A percentile compares a stretch with the other conserved stretches of the same genome.
Conservation (phyloP, 1,140 invertebrate species). For the Drosophila trapezifrons region DNA sequence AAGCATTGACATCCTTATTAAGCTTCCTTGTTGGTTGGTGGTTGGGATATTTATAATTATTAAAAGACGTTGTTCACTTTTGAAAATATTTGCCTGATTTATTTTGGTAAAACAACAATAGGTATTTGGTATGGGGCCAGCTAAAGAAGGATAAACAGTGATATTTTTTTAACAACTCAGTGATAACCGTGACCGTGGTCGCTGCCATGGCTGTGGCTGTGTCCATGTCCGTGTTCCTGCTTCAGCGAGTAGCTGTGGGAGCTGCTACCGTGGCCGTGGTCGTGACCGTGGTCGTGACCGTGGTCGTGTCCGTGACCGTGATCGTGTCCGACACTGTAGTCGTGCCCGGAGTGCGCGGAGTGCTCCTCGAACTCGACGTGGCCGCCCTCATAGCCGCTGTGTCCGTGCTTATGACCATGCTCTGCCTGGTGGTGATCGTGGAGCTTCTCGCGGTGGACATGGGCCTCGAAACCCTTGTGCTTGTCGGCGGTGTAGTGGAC, state of each 20-base stretch:
- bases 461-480: constrained; percentile 83
- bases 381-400: constrained; percentile 68
- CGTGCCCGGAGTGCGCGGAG: constrained; percentile 43
- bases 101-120: constrained; percentile 63
- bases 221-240: constrained; percentile 50
- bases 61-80: constrained; percentile 34
- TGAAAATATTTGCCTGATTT: constrained; percentile 67
- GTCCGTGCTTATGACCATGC: constrained; percentile 62
- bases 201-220: constrained; percentile 48
- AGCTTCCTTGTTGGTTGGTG: too few species aligned
- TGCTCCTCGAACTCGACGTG: constrained; percentile 67
- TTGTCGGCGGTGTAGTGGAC: constrained; percentile 84
- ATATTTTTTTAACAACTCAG: constrained; percentile 14
- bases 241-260: constrained; percentile 43
- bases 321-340: constrained; percentile 47
- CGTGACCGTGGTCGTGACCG: constrained; percentile 38
- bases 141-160: constrained; percentile 31
- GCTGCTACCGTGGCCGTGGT: constrained; percentile 37
- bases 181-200: constrained; percentile 60
- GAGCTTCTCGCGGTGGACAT: constrained; percentile 83
- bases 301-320: constrained; percentile 51
- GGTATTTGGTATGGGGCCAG: constrained; percentile 52
- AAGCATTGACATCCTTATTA: too few species aligned
- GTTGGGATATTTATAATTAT: neutral
- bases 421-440: constrained; percentile 67